phyloP scores from a whole-genome alignment of 2,888 invertebrate species.

The Parnassius glacialis region DNA sequence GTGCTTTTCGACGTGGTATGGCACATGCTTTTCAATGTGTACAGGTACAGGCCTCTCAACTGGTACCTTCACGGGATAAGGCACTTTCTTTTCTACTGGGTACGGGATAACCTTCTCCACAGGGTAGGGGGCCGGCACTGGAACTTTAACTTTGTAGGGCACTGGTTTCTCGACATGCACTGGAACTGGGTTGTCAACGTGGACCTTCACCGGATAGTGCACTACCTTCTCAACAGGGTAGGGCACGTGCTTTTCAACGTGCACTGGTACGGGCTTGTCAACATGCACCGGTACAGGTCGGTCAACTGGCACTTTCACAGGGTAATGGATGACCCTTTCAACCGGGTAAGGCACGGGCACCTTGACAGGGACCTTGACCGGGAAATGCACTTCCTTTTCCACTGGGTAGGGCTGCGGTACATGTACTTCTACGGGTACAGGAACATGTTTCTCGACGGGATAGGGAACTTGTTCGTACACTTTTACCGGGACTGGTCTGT shows the following conservation, averaged over 20 bases:
- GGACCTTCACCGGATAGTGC: slow-evolving; percentile 86
- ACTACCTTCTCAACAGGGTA: slow-evolving; percentile 87
- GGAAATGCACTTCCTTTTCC: slow-evolving; percentile 84
- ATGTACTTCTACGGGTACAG: slow-evolving; percentile 85
- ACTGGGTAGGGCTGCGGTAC: slow-evolving; percentile 88
- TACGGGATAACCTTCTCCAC: slow-evolving; percentile 84
- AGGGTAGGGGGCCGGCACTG: slow-evolving; percentile 85
- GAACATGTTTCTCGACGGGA: slow-evolving; percentile 86
- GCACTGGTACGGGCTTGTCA: slow-evolving; percentile 85
- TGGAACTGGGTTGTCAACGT: slow-evolving; percentile 84
- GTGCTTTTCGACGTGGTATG: slow-evolving; percentile 84
- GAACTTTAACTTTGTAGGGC: slow-evolving; percentile 88
- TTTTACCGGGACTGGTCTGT: slow-evolving; percentile 84
- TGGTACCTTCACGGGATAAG: slow-evolving; percentile 83
- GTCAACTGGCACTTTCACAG: slow-evolving; percentile 86
- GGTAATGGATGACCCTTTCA: slow-evolving; percentile 86
- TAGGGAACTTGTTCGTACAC: slow-evolving; percentile 84
- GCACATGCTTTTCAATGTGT: slow-evolving; percentile 85
- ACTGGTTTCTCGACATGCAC: slow-evolving; percentile 90
- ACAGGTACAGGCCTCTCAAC: slow-evolving; percentile 82
- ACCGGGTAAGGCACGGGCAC: slow-evolving; percentile 88
- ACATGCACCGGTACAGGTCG: slow-evolving; percentile 85
- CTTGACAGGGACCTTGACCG: slow-evolving; percentile 85
- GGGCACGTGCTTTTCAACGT: slow-evolving; percentile 87
- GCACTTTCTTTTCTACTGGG: slow-evolving; percentile 84